Percentiles rank a stretch among this genome's conserved stretches.
Conservation (phyloP, 2,797 vertebrate species). For the Thalassophryne amazonica region DNA sequence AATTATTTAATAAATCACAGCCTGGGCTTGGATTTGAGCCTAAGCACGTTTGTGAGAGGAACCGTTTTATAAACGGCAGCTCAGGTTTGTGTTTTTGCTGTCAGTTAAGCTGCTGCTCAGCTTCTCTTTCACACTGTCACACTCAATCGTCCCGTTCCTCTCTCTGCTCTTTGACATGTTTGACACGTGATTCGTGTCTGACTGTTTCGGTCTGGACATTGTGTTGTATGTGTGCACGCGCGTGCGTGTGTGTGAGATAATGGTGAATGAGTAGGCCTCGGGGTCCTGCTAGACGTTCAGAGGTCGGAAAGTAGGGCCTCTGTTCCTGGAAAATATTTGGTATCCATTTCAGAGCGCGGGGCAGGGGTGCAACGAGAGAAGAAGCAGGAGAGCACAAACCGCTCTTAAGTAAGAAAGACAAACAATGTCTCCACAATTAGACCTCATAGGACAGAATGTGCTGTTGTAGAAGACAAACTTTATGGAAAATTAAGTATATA, state of each 20-base stretch:
- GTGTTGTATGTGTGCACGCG: background rate
- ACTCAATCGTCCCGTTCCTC: background rate
- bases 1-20: no score
- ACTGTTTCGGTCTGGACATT: background rate
- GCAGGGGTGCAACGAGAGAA: slow-evolving; percentile 46
- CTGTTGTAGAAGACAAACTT: background rate
- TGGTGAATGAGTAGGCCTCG: slow-evolving; percentile 32
- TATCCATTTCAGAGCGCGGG: slow-evolving; percentile 57
- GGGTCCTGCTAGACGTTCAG: slow-evolving; percentile 33
- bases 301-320: slow-evolving; percentile 53
- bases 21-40: background rate
- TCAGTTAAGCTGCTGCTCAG: background rate
- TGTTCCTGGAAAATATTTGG: slow-evolving; percentile 57
- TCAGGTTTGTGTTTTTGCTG: background rate
- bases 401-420: slow-evolving; percentile 25
- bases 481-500: background rate
- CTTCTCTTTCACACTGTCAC: background rate
- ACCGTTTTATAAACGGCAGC: background rate
- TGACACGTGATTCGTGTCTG: background rate
- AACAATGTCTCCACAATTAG: slow-evolving; percentile 20
- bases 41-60: background rate
- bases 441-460: background rate
- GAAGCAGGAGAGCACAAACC: slow-evolving; percentile 12
- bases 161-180: background rate
- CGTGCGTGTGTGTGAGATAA: slow-evolving; percentile 10